A percentile compares a stretch with the other conserved stretches of the same genome.
Conservation (phyloP, 2,797 vertebrate genomes). For the Australoheros facetus region DNA sequence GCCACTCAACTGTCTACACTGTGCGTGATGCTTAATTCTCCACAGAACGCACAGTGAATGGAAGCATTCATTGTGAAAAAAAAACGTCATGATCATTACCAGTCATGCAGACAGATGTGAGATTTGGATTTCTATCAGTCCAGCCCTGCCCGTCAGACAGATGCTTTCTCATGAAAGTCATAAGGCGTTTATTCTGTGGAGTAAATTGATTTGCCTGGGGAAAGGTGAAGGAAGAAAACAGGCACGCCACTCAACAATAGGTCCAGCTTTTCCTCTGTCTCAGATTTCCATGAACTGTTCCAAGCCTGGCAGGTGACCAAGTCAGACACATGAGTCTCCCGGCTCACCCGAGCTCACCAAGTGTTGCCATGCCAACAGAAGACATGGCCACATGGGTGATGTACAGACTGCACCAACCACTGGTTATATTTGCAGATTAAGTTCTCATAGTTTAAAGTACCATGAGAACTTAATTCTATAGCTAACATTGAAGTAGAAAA, state of each 20-base stretch:
- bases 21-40: not conserved
- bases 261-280: slow-evolving; percentile 38
- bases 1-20: not conserved
- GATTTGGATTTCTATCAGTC: slow-evolving; percentile 19
- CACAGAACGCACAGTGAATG: not conserved
- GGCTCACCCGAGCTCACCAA: slow-evolving; percentile 65
- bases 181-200: not conserved
- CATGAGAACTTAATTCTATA: too few species aligned
- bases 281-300: slow-evolving; percentile 49
- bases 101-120: not conserved
- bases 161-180: slow-evolving; percentile 28
- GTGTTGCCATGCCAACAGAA: slow-evolving; percentile 69
- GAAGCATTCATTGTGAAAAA: not conserved
- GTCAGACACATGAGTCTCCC: slow-evolving; percentile 50
- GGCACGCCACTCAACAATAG: slow-evolving; percentile 49
- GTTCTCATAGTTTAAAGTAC: not conserved
- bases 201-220: slow-evolving; percentile 50
- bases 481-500: not conserved
- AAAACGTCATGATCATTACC: not conserved
- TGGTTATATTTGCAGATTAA: not conserved
- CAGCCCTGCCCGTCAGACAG: not conserved
- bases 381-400: not conserved
- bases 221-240: slow-evolving; percentile 42
- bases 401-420: not conserved
- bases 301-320: slow-evolving; percentile 58